phyloP scores from a whole-genome alignment of 2,888 invertebrate genomes.

The Lasioglossum morio region DNA sequence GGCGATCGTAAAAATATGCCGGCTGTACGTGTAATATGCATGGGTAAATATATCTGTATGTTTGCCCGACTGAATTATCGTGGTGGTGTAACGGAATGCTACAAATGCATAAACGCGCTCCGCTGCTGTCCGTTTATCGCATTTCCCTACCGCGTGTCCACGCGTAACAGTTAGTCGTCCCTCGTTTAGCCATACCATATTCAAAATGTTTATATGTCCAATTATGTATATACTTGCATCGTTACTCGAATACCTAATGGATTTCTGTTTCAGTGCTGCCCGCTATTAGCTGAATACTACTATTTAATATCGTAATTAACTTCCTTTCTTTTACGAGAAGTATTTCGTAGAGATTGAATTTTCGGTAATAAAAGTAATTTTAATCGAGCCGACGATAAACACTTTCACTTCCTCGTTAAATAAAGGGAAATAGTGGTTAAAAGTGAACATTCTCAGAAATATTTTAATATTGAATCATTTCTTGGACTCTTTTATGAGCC shows the following conservation, averaged over 20 bases:
- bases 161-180: background rate
- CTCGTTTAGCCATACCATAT: background rate
- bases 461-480: background rate
- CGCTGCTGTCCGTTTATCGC: background rate
- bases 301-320: background rate
- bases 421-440: background rate
- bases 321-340: background rate
- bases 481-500: background rate
- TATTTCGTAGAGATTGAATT: background rate
- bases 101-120: background rate
- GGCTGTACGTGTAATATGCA: background rate
- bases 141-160: background rate
- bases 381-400: background rate
- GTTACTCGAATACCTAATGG: background rate
- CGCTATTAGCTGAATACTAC: background rate
- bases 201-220: background rate
- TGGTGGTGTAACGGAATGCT: background rate
- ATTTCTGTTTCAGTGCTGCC: background rate
- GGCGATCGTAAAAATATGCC: conserved; percentile 1
- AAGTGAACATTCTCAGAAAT: background rate
- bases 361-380: background rate
- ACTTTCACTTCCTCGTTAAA: background rate
- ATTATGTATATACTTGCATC: background rate
- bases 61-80: background rate
- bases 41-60: background rate